Conservation (phyloP, 2,113 vertebrate genomes). For the Rhabdornis inornatus region DNA sequence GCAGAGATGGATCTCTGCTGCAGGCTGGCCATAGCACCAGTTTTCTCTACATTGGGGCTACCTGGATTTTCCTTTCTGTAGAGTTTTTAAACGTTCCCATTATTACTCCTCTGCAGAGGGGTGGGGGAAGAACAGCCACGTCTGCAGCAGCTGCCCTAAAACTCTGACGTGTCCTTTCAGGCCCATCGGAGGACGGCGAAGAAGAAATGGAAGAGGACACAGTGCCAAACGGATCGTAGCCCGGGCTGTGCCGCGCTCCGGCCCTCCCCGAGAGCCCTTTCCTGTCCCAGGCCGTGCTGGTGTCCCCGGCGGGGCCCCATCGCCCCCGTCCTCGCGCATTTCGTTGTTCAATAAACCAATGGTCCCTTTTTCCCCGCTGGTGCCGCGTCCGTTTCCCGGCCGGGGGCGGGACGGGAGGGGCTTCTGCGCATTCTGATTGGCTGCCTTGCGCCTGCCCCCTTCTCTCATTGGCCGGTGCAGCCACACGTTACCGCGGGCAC, state of each 20-base stretch:
- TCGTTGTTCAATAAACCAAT: slow-evolving; percentile 28
- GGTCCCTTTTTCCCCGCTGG: neutral
- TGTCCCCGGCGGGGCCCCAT: neutral
- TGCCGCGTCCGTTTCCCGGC: neutral
- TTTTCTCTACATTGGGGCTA: fast-evolving
- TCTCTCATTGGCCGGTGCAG: fast-evolving
- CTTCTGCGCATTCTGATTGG: fast-evolving
- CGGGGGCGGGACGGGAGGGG: neutral
- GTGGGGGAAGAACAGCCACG: fast-evolving
- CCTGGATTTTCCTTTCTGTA: fast-evolving
- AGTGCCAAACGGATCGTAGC: slow-evolving; percentile 82
- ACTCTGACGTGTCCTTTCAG: neutral
- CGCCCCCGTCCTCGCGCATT: neutral
- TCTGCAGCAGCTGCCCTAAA: neutral
- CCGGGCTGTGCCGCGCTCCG: fast-evolving
- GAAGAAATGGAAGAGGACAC: slow-evolving; percentile 86
- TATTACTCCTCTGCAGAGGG: no score
- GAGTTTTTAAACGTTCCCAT: neutral
- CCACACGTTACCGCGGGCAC: fast-evolving
- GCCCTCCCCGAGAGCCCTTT: neutral
- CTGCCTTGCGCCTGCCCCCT: fast-evolving
- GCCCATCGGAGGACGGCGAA: slow-evolving; percentile 69
- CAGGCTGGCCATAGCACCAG: fast-evolving
- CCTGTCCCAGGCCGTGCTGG: neutral
- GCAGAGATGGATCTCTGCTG: neutral